A percentile compares a stretch with the other conserved stretches of the same genome.
Conservation (phyloP, 2,113 vertebrate genomes). For the Elephantulus edwardii region DNA sequence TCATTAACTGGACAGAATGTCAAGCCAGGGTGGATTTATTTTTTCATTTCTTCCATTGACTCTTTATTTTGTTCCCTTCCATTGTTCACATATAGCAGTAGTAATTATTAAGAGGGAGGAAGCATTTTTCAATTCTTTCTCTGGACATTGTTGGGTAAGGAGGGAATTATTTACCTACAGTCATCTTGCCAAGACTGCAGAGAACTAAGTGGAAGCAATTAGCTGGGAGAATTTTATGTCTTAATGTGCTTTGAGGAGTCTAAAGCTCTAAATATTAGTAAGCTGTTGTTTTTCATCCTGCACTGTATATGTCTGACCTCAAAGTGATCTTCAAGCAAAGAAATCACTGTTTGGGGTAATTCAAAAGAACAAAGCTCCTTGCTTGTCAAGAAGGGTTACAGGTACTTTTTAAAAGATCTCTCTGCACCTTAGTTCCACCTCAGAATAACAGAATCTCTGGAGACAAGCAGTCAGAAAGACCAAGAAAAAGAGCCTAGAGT, state of each 20-base stretch:
- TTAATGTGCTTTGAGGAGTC: conserved; percentile 13
- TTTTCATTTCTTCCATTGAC: conserved; percentile 78
- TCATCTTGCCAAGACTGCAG: conserved; percentile 16
- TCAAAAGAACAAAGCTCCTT: conserved; percentile 2
- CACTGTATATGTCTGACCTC: background rate
- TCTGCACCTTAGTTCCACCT: background rate
- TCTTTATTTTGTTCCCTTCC: conserved; percentile 64
- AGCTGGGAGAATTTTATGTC: background rate
- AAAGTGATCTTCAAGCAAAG: conserved; percentile 20
- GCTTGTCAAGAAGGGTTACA: background rate
- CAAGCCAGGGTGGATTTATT: conserved; percentile 70
- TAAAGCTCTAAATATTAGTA: conserved; percentile 46
- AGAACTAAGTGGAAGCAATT: conserved; percentile 13
- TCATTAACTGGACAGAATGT: conserved; percentile 76
- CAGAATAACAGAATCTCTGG: background rate
- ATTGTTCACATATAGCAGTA: conserved; percentile 74
- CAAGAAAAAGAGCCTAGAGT: background rate
- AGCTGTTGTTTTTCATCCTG: conserved; percentile 28
- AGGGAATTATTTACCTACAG: conserved; percentile 44
- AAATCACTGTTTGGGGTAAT: background rate
- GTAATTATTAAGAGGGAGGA: conserved; percentile 44
- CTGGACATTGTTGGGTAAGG: conserved; percentile 8
- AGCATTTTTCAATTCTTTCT: conserved; percentile 61
- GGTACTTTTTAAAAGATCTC: background rate
- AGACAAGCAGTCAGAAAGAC: background rate